Conservation (phyloP, 2,113 vertebrate species). For the Sorex araneus region DNA sequence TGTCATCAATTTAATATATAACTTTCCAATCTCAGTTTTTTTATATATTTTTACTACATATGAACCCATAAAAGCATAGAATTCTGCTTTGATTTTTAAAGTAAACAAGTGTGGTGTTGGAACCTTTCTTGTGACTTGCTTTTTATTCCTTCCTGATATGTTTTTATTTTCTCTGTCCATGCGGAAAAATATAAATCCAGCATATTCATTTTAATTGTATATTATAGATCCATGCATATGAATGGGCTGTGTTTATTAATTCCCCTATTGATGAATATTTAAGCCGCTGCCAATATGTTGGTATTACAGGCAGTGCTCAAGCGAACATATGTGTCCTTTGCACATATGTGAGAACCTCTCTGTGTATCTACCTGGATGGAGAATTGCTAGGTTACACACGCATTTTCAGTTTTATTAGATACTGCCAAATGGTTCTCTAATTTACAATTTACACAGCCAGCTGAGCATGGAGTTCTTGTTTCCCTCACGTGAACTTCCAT, state of each 20-base stretch:
- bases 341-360: slow-evolving; percentile 62
- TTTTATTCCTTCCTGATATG: slow-evolving; percentile 1
- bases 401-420: slow-evolving; percentile 43
- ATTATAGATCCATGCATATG: slow-evolving; percentile 61
- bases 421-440: slow-evolving; percentile 64
- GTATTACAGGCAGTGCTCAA: slow-evolving; percentile 23
- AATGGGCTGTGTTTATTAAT: slow-evolving; percentile 68
- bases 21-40: slow-evolving; percentile 62
- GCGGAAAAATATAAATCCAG: slow-evolving; percentile 63
- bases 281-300: slow-evolving; percentile 68
- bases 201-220: slow-evolving; percentile 74
- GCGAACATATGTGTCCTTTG: slow-evolving; percentile 25
- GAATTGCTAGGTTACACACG: slow-evolving; percentile 61
- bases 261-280: slow-evolving; percentile 61
- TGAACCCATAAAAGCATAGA: slow-evolving; percentile 2
- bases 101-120: slow-evolving; percentile 12
- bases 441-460: slow-evolving; percentile 59
- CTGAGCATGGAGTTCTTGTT: slow-evolving; percentile 34
- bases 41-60: not conserved
- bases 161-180: slow-evolving; percentile 68
- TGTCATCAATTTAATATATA: slow-evolving; percentile 50
- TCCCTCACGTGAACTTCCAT: slow-evolving; percentile 49
- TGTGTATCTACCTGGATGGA: slow-evolving; percentile 21
- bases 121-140: slow-evolving; percentile 34
- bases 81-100: slow-evolving; percentile 61